These are phyloP conservation scores for Fregetta grallaria DNA, from an alignment of 2,113 vertebrate species.

Conservation along the genomic window DNA sequence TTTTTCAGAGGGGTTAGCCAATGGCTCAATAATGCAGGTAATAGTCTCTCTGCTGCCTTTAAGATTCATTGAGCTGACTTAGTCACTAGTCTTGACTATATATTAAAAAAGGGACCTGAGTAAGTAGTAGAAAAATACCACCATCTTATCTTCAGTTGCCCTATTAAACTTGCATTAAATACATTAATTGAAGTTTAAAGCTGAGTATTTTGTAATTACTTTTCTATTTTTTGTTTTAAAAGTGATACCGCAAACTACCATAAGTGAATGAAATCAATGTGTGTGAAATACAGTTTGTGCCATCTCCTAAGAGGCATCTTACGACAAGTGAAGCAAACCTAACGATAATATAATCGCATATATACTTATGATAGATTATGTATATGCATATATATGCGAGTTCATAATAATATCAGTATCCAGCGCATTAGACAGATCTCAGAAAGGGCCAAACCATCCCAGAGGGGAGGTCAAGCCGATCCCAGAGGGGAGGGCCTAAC, in stretches of 20 bases:
- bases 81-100: background rate
- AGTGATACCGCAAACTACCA: background rate
- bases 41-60: background rate
- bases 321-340: background rate
- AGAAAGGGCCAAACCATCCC: background rate
- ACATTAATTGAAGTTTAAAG: background rate
- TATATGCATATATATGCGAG: background rate
- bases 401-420: background rate
- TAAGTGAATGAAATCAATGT: background rate
- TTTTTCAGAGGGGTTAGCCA: fast-evolving
- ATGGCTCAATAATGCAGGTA: background rate
- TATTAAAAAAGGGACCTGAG: background rate
- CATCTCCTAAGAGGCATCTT: background rate
- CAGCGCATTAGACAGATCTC: background rate
- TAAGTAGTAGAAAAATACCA: background rate
- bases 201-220: background rate
- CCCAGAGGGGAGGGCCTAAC: background rate
- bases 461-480: background rate
- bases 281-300: background rate
- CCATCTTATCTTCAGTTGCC: background rate
- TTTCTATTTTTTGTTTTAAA: background rate
- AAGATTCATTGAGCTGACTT: background rate
- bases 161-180: background rate
- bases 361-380: background rate
- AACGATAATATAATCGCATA: background rate